Percentiles rank a stretch among this genome's conserved stretches.
Evolutionary conservation across 2,888 invertebrate species (phyloP).

Genomic region (Dasysyrphus tricinctus): DNA sequence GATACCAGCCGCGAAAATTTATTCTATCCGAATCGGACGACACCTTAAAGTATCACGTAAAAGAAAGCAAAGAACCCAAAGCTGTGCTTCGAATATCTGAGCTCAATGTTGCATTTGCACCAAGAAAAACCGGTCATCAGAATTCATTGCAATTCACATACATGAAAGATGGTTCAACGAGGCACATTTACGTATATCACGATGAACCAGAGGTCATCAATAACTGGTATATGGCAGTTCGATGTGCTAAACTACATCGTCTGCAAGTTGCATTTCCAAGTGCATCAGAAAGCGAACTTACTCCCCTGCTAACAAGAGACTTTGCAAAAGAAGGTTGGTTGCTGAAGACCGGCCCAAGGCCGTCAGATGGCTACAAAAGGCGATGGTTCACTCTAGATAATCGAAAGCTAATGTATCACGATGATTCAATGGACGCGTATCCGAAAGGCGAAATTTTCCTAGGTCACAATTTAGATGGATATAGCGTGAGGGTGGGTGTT

Average conservation of each 20-base stretch:
- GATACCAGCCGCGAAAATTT: conserved; percentile 93
- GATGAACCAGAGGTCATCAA: conserved; percentile 93
- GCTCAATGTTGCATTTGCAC: conserved; percentile 93
- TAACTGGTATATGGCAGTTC: conserved; percentile 93
- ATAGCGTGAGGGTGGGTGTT: conserved; percentile 88
- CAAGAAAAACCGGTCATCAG: conserved; percentile 90
- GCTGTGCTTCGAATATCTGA: conserved; percentile 92
- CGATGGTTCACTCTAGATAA: conserved; percentile 95
- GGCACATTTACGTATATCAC: conserved; percentile 94
- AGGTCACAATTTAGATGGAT: conserved; percentile 89
- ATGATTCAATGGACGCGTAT: conserved; percentile 93
- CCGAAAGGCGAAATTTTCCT: conserved; percentile 96
- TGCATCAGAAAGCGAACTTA: conserved; percentile 88
- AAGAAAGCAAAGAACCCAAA: conserved; percentile 91
- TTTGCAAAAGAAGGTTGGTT: conserved; percentile 94
- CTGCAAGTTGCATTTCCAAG: conserved; percentile 93
- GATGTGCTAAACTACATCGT: conserved; percentile 93
- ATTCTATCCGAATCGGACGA: conserved; percentile 92
- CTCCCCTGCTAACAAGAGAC: conserved; percentile 90
- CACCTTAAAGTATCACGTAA: conserved; percentile 90
- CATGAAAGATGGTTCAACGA: conserved; percentile 92
- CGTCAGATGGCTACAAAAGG: conserved; percentile 91
- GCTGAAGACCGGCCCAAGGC: conserved; percentile 94
- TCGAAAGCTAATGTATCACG: conserved; percentile 96
- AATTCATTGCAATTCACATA: conserved; percentile 94